Evolutionary conservation across 2,888 invertebrate species (phyloP).

Genomic region (Leptinotarsa haldemani): DNA sequence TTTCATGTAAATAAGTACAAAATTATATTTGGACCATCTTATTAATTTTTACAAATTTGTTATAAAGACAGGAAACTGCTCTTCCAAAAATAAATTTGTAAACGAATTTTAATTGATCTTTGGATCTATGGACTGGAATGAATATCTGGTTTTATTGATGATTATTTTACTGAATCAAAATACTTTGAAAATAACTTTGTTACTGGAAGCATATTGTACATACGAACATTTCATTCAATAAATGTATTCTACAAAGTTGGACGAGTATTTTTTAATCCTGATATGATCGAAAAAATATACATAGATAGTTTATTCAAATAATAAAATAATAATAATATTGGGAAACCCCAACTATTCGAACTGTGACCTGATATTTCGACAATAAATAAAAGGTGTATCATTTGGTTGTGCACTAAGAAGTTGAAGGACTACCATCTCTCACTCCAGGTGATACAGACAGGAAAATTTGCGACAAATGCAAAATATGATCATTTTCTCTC

Average conservation of each 20-base stretch:
- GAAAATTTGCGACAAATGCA: too few relatives aligned
- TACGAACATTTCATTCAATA: conserved; percentile 19
- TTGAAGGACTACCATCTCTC: too few relatives aligned
- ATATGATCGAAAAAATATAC: too few relatives aligned
- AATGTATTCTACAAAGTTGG: conserved; percentile 13
- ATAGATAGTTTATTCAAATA: too few relatives aligned
- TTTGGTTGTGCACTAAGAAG: too few relatives aligned
- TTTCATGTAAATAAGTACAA: conserved; percentile 50
- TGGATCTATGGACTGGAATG: not conserved
- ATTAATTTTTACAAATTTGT: conserved; percentile 22
- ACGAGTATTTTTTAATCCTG: too few relatives aligned
- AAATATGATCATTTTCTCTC: too few relatives aligned
- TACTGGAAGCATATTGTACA: conserved; percentile 12
- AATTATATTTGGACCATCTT: conserved; percentile 45
- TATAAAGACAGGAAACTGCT: not conserved
- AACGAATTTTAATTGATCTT: not conserved
- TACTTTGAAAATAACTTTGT: conserved; percentile 16
- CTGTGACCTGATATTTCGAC: too few relatives aligned
- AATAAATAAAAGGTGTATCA: too few relatives aligned
- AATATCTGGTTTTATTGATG: not conserved
- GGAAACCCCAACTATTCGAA: too few relatives aligned
- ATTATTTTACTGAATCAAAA: conserved; percentile 7
- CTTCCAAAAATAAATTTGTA: not conserved
- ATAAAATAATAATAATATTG: too few relatives aligned
- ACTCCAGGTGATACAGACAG: too few relatives aligned